Evolutionary conservation across 1,140 invertebrate genomes (phyloP), one percentile per base, ranked within the genome.

Genomic region (Gonatopus flavifemur): DNA sequence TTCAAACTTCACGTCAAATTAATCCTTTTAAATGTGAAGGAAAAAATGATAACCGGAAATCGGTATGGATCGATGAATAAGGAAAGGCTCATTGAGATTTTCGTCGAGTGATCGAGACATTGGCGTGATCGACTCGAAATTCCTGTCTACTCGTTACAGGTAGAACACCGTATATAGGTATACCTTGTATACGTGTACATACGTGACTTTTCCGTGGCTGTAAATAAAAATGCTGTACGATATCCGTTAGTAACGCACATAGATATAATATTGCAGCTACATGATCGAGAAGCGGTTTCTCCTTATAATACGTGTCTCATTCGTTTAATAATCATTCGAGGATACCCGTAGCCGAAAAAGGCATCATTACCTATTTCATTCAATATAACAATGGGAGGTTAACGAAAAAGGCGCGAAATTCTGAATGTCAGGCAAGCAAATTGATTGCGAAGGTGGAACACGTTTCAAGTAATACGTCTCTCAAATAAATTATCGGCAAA

Each of bases 361-460:
- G 61, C 40, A n/a, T n/a, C n/a, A n/a, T n/a, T n/a, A n/a, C n/a
- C n/a, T n/a, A n/a, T n/a, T n/a, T n/a, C n/a, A n/a, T n/a, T n/a
- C n/a, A n/a, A n/a, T n/a, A 43, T 64, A 51, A 64, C 63, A 64
- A 66, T 62, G 61, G 61, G 28, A 42, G 50, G 49, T n/a, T n/a
- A 55, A 63, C 67, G 56, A 70, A 70, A 70, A 70, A 70, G 67
- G 67, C 58, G 67, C 67, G 67, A 70, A 70, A 70, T 70, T 55
- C 55, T 63, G 62, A 69, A 70, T 70, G 64, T 52, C 49, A 36
- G 43, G 33, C 32, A 49, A 18, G 15, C 41, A 21, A 38, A n/a
- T 43, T 53, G 50, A 68, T 68, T 67, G 62, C 50, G 53, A 61
- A 67, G 55, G 54, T 63, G 49, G 46, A 54, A 49, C 66, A 68